Conservation (phyloP, 2,888 invertebrate species). For the Dinocampus coccinellae region DNA sequence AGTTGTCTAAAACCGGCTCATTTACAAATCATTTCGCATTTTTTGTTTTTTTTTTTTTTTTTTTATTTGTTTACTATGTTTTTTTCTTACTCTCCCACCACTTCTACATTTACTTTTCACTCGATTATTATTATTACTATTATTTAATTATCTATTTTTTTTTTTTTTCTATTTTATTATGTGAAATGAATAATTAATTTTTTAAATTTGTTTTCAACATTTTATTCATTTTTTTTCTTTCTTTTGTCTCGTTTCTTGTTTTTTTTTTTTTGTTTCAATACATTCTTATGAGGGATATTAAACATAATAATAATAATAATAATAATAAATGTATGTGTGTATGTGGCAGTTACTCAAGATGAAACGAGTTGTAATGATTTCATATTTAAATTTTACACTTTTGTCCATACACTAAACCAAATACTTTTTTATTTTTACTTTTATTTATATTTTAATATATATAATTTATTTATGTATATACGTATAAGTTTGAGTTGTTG, state of each 20-base stretch:
- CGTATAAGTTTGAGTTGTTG: not conserved
- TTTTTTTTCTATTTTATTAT: not conserved
- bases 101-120: too few relatives aligned
- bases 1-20: slow-evolving; percentile 9
- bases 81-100: too few relatives aligned
- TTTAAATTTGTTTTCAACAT: not conserved
- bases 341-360: not conserved
- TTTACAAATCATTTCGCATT: not conserved
- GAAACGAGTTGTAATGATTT: not conserved
- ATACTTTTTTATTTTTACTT: not conserved
- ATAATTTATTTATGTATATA: too few relatives aligned
- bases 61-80: slow-evolving; percentile 4
- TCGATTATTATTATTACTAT: too few relatives aligned
- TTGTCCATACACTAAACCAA: not conserved
- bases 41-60: not conserved
- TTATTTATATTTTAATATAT: too few relatives aligned
- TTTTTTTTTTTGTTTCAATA: not conserved
- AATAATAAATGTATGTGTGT: not conserved
- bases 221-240: not conserved
- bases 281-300: slow-evolving; percentile 4
- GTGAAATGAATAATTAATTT: slow-evolving; percentile 28
- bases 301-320: not conserved
- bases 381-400: not conserved
- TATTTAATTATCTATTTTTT: slow-evolving; percentile 12
- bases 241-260: not conserved